These are phyloP conservation scores for Hemiprocne comata DNA, from an alignment of 2,113 vertebrate species.

Conservation along the genomic window DNA sequence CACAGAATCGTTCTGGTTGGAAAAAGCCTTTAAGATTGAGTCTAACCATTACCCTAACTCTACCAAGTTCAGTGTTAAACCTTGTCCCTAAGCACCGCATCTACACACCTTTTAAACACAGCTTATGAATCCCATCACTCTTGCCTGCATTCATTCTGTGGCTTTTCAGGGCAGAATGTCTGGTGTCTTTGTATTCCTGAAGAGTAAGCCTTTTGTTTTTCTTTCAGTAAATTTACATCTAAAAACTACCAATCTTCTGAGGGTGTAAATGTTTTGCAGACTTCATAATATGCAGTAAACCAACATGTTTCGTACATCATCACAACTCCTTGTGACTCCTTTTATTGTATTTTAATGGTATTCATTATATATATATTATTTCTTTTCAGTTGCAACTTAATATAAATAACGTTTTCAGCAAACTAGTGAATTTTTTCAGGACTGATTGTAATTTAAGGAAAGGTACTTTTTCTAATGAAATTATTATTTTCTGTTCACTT, in stretches of 20 bases:
- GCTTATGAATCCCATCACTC: background rate
- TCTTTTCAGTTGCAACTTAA: background rate
- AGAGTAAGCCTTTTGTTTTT: background rate
- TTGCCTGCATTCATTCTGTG: background rate
- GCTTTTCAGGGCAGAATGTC: background rate
- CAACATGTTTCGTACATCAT: background rate
- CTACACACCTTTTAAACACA: background rate
- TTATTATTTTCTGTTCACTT: background rate
- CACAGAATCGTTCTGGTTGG: no score
- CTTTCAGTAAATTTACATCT: background rate
- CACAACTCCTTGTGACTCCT: background rate
- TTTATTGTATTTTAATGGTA: background rate
- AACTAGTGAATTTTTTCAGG: background rate
- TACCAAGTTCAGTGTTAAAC: no score
- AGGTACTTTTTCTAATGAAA: background rate
- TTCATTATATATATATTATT: background rate
- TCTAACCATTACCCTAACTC: no score
- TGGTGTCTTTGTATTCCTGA: background rate
- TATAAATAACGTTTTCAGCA: background rate
- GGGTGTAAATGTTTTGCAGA: background rate
- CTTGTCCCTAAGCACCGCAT: no score
- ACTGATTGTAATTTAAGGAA: background rate
- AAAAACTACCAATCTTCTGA: background rate
- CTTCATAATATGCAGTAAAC: background rate
- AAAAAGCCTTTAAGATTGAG: no score